Evolutionary conservation across 2,113 vertebrate genomes (phyloP).

Genomic region (Strix aluco): DNA sequence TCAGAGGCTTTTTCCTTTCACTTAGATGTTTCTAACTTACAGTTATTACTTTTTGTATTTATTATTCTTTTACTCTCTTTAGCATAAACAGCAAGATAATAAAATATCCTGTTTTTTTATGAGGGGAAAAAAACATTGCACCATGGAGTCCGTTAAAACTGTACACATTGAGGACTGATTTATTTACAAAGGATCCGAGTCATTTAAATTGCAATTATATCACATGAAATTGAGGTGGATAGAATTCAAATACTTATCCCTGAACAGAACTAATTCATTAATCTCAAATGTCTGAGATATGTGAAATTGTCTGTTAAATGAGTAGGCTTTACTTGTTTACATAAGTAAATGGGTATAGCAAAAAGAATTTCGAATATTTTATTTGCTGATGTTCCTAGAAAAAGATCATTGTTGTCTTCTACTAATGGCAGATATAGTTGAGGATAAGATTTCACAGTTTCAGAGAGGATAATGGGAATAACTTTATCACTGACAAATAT

Average conservation of each 20-base stretch:
- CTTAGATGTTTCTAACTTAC: not conserved
- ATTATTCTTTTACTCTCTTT: not conserved
- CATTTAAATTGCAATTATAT: slow-evolving; percentile 16
- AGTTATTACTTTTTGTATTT: not conserved
- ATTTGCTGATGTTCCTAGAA: not conserved
- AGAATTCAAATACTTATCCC: not conserved
- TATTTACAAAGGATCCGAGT: slow-evolving; percentile 15
- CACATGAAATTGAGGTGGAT: not conserved
- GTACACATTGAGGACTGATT: not conserved
- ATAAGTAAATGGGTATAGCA: not conserved
- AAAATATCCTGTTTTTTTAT: not conserved
- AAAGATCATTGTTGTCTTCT: not conserved
- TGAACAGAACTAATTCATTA: not conserved
- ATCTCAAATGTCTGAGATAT: not conserved
- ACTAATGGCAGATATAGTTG: not conserved
- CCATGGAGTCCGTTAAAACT: not conserved
- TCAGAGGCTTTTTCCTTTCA: not conserved
- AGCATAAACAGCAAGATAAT: not conserved
- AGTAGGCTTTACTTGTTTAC: not conserved
- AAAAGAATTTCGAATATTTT: not conserved
- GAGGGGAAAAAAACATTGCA: not conserved
- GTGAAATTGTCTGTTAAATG: not conserved
- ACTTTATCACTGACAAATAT: not conserved
- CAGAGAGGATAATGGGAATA: not conserved
- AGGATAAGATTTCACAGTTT: not conserved